Base-by-base conservation (phyloP, 1,140 invertebrate genomes). In the Cydia pomonella region DNA sequence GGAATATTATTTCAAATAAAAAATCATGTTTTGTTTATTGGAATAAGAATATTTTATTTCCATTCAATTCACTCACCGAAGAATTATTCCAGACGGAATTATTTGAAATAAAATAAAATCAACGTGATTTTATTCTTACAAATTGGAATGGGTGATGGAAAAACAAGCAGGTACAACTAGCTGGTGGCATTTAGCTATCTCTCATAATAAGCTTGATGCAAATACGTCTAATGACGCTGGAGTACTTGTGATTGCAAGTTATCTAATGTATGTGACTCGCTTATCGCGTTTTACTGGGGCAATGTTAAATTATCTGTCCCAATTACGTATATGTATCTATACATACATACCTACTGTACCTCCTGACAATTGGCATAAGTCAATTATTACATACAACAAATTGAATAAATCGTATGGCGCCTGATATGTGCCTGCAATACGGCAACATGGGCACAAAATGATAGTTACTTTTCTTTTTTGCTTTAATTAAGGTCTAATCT, bases 201-300 rank as follows among this genome's bases (percentile, higher is more conserved):
- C 27, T 69, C 33, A 69, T 69, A 50, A 18, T n/a, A 38, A 69
- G 64, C 29, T 33, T 10, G 29, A 69, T 69, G 64, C 33, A 69
- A 69, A 69, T 69, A 69, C 18, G 6, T 6, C 3, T 66, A 41
- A 18, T 69, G 64, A 33, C 29, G 64, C 29, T 69, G 9, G 21
- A 18, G 64, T 69, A 69, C 64, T 38, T 69, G 27, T 21, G 64
- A 38, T 33, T 69, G 33, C 29, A 18, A 38, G 64, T 69, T 69
- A 69, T 69, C 72, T 73, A 73, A 73, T 73, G 72, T 73, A 59
- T 59, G 47, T 50, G 47, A 27, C 47, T 73, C 7, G 18, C 44
- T 53, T 73, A 73, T 50, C 72, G n/a, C 27, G 12, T 38, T 50
- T 73, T 72, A 73, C 72, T 53, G 16, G 64, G 18, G 64, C 64